Evolutionary conservation across 2,113 vertebrate species (phyloP), one percentile per base, ranked within the genome.

Genomic region (Nymphicus hollandicus): DNA sequence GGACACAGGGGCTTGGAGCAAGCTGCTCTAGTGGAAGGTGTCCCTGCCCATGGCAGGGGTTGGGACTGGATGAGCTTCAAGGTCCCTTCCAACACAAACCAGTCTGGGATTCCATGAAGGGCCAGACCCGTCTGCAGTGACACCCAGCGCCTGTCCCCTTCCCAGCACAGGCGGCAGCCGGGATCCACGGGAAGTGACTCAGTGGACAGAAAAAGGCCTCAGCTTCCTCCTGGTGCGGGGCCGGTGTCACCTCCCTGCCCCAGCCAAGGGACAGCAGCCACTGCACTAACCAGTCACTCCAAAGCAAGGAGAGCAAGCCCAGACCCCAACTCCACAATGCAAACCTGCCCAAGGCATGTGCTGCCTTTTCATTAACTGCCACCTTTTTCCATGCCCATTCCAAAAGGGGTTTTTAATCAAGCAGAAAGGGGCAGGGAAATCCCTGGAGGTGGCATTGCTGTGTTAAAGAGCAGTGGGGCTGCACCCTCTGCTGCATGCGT

Each of bases 401-500:
- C 46, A 8, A 6, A 6, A 47, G 50, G 50, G n/a, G 25, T 28
- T 28, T 33, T 47, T 49, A 58, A 46, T n/a, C 9, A 1, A 9
- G 4, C 6, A 10, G 74, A 46, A 71, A 7, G 28, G 28, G 44
- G 5, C 41, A 41, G 43, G 25, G 29, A 25, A 16, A 44, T 70
- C 60, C 61, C 64, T 16, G 60, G 4, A 3, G 63, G 58, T 7
- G 4, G 27, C 39, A 1, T 25, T 0, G 0, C 41, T 11, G 79
- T 61, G 35, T 73, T 46, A 7, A 18, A 66, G 50, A 55, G 77
- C n/a, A 12, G 73, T 6, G 3, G 33, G 10, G 22, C 83, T 7
- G 78, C 18, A 0, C 22, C 2, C 4, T 15, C 10, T 1, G 1
- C 66, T 6, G 3, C 46, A 8, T 2, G 29, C 11, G 1, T 24